These are phyloP conservation scores for Microctenopoma lineatum DNA, from an alignment of 2,797 vertebrate species.

Conservation along the genomic window DNA sequence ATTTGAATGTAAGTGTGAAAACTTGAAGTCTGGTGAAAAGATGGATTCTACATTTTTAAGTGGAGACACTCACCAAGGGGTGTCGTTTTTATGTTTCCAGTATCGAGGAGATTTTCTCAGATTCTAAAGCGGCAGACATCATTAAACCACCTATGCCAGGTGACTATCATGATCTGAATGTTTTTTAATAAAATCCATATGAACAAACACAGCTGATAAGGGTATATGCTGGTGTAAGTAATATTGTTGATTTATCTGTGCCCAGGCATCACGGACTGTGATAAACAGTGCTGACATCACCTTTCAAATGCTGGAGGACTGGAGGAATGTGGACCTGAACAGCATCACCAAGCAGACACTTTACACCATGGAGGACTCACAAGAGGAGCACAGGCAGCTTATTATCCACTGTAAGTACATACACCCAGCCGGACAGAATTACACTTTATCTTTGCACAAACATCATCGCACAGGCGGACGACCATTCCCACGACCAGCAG, in stretches of 20 bases:
- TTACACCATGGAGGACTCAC: slow-evolving; percentile 98
- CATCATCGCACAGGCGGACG: slow-evolving; percentile 30
- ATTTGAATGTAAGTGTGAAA: slow-evolving; percentile 91
- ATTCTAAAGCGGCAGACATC: slow-evolving; percentile 97
- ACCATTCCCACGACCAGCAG: slow-evolving; percentile 83
- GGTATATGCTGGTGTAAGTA: slow-evolving; percentile 41
- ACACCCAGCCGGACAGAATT: slow-evolving; percentile 17
- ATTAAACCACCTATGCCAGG: slow-evolving; percentile 99
- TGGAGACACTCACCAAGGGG: not conserved
- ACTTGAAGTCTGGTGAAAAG: not conserved
- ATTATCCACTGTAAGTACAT: slow-evolving; percentile 92
- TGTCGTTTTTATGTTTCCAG: slow-evolving; percentile 76
- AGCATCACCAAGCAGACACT: slow-evolving; percentile 99
- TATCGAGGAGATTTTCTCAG: slow-evolving; percentile 98
- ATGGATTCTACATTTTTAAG: not conserved
- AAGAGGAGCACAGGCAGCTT: slow-evolving; percentile 96
- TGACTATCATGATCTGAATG: slow-evolving; percentile 69
- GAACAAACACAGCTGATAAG: slow-evolving; percentile 67
- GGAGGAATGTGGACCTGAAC: slow-evolving; percentile 99
- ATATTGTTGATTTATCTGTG: slow-evolving; percentile 63
- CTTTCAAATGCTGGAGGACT: slow-evolving; percentile 99
- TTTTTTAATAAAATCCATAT: slow-evolving; percentile 71
- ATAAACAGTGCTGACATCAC: slow-evolving; percentile 99
- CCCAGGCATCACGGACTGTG: slow-evolving; percentile 95
- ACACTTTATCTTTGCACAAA: slow-evolving; percentile 35